phyloP scores from a whole-genome alignment of 1,140 invertebrate species.

The Spodoptera frugiperda region DNA sequence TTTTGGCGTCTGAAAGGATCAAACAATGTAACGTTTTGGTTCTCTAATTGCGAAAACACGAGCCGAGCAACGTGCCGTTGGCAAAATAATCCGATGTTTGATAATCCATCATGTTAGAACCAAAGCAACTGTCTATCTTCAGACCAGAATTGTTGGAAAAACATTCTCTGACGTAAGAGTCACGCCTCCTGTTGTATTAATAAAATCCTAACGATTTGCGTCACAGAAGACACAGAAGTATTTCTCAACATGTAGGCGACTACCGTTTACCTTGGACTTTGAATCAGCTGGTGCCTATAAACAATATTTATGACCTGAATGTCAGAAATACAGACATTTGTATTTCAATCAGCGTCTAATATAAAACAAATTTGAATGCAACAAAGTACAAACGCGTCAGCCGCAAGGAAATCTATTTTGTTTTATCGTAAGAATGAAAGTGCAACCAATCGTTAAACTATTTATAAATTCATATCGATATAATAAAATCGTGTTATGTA shows the following conservation, averaged over 20 bases:
- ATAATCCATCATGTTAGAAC: background rate
- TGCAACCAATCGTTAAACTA: too few relatives aligned
- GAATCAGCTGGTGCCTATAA: slow-evolving; percentile 13
- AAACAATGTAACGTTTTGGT: slow-evolving; percentile 12
- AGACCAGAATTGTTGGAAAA: background rate
- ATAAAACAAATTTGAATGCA: too few relatives aligned
- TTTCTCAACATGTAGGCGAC: slow-evolving; percentile 21
- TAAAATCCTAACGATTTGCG: slow-evolving; percentile 49
- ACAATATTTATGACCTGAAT: background rate
- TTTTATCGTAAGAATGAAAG: too few relatives aligned
- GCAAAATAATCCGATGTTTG: slow-evolving; percentile 10
- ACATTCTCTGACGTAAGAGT: slow-evolving; percentile 51
- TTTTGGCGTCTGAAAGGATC: background rate
- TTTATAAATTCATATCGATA: slow-evolving; percentile 9
- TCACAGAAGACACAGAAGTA: slow-evolving; percentile 45
- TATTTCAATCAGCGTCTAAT: too few relatives aligned
- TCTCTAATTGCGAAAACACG: background rate
- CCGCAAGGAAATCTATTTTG: too few relatives aligned
- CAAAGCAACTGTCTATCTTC: background rate
- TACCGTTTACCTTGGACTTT: slow-evolving; percentile 50
- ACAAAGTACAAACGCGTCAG: too few relatives aligned
- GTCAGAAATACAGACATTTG: slow-evolving; percentile 1
- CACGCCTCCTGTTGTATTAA: slow-evolving; percentile 54
- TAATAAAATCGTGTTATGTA: background rate
- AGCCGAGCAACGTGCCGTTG: background rate